Conservation (phyloP, 1,140 invertebrate species). For the Ceratitis capitata region DNA sequence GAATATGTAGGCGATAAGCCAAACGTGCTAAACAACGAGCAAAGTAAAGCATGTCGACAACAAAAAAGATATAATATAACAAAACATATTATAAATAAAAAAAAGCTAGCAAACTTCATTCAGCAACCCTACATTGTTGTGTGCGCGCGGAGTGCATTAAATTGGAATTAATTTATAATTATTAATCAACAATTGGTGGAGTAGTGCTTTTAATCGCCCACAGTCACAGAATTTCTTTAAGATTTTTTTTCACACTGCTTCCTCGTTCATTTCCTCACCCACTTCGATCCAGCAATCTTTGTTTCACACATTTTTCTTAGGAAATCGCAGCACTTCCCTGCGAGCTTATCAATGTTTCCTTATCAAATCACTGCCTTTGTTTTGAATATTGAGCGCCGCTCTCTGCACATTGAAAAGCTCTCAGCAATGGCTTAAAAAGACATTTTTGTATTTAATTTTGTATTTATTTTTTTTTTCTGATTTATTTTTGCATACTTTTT, state of each 20-base stretch:
- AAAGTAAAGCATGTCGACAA: neutral
- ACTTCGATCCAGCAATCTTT: neutral
- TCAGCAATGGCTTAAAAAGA: neutral
- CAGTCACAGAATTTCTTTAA: neutral
- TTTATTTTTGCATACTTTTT: neutral
- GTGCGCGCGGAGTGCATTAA: neutral
- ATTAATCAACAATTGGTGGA: neutral
- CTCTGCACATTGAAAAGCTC: neutral
- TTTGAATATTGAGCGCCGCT: neutral
- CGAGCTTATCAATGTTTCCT: neutral
- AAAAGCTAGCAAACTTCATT: neutral
- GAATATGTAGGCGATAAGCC: neutral
- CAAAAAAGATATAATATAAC: neutral
- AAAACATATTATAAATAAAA: neutral
- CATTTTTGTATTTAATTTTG: neutral
- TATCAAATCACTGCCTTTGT: neutral
- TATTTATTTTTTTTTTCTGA: neutral
- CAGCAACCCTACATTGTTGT: neutral
- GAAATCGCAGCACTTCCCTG: neutral
- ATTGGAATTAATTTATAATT: conserved; percentile 1
- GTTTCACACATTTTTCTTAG: neutral
- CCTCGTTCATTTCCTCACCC: neutral
- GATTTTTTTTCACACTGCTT: neutral
- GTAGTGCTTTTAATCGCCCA: neutral
- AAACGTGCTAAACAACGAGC: neutral